Percentiles rank a stretch among this genome's conserved stretches.
These are phyloP conservation scores for Cephus pygmeus DNA, from an alignment of 2,888 invertebrate genomes.

Conservation along the genomic window DNA sequence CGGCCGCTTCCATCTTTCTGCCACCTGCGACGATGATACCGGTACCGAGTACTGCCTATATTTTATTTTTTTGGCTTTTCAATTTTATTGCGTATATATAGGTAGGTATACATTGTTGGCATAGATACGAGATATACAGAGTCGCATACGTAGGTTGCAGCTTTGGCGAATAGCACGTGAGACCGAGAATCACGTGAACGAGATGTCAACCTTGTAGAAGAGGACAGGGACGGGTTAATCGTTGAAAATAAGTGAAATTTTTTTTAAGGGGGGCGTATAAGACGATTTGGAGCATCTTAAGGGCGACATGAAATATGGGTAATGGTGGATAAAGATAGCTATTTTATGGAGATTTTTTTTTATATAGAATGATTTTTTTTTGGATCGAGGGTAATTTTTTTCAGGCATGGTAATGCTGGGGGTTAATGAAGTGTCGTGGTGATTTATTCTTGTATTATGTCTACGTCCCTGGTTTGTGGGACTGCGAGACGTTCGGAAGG, in stretches of 20 bases:
- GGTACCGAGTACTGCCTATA: not conserved
- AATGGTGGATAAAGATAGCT: not conserved
- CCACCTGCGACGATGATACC: not conserved
- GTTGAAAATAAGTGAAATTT: not conserved
- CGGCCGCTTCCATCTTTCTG: not conserved
- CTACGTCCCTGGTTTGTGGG: not conserved
- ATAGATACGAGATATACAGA: not conserved
- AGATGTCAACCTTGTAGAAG: not conserved
- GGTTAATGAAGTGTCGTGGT: not conserved
- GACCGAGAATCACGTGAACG: not conserved
- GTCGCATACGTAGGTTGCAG: not conserved
- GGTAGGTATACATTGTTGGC: not conserved
- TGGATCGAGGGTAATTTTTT: too few relatives aligned
- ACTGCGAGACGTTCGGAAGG: not conserved
- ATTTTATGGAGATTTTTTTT: not conserved
- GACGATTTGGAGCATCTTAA: not conserved
- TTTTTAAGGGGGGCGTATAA: not conserved
- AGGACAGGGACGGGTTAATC: not conserved
- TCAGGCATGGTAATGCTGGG: not conserved
- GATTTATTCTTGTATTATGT: not conserved
- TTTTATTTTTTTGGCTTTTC: not conserved
- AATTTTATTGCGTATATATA: not conserved
- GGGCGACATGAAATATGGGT: not conserved
- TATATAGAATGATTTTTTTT: too few relatives aligned
- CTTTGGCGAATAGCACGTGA: not conserved